A percentile compares a stretch with the other conserved stretches of the same genome.
Evolutionary conservation across 1,140 invertebrate genomes (phyloP).

Genomic region (Glomeris maerens): DNA sequence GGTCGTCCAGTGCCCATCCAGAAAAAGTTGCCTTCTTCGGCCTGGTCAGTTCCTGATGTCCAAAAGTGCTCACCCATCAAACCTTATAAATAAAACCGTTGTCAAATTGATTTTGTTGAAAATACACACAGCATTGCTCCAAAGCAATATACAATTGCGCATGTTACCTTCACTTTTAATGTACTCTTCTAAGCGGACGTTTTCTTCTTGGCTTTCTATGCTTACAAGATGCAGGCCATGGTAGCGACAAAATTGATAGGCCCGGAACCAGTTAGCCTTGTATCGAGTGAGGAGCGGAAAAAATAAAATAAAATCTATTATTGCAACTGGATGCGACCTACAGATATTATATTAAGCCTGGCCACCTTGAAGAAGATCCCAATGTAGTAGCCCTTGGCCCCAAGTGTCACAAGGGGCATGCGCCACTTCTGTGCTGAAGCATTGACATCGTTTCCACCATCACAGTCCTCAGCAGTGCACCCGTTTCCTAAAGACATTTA

Average conservation of each 20-base stretch:
- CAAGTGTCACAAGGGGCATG: slow-evolving; percentile 70
- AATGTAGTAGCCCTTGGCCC: slow-evolving; percentile 72
- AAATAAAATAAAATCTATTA: slow-evolving; percentile 3
- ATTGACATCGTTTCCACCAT: not conserved
- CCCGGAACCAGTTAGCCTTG: slow-evolving; percentile 82
- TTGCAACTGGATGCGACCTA: not conserved
- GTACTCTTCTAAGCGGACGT: slow-evolving; percentile 67
- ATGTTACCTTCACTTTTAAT: slow-evolving; percentile 61
- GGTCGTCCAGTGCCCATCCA: slow-evolving; percentile 81
- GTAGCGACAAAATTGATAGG: slow-evolving; percentile 76
- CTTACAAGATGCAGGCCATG: slow-evolving; percentile 82
- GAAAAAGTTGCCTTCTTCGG: slow-evolving; percentile 45
- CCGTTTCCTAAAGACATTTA: slow-evolving; percentile 4
- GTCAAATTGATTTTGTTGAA: too few species aligned
- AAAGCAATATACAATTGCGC: too few species aligned
- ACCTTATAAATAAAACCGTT: too few species aligned
- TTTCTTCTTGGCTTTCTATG: slow-evolving; percentile 73
- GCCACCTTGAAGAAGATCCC: slow-evolving; percentile 80
- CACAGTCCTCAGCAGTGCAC: slow-evolving; percentile 1
- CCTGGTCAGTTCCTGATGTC: slow-evolving; percentile 79
- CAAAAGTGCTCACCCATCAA: slow-evolving; percentile 80
- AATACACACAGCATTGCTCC: too few species aligned
- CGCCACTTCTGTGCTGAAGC: slow-evolving; percentile 53
- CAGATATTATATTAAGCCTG: slow-evolving; percentile 17
- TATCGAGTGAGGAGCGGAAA: slow-evolving; percentile 22